Conservation (phyloP, 2,888 invertebrate genomes). For the Patella depressa region DNA sequence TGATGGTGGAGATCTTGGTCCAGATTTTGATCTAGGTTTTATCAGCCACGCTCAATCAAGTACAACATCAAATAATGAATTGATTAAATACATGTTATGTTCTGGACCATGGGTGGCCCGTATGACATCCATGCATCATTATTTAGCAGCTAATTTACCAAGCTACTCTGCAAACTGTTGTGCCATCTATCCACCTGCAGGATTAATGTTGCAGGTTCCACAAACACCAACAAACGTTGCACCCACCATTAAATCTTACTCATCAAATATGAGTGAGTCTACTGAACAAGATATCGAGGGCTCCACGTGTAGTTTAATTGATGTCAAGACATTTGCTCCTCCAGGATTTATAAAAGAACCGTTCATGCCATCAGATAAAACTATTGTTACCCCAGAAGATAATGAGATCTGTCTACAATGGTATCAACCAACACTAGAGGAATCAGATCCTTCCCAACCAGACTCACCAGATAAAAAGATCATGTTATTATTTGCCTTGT, state of each 20-base stretch:
- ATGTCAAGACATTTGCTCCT: slow-evolving; percentile 32
- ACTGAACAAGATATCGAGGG: slow-evolving; percentile 40
- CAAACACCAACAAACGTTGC: slow-evolving; percentile 38
- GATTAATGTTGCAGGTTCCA: slow-evolving; percentile 45
- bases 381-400: slow-evolving; percentile 46
- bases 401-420: slow-evolving; percentile 65
- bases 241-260: slow-evolving; percentile 47
- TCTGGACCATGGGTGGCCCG: slow-evolving; percentile 56
- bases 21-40: slow-evolving; percentile 64
- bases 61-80: slow-evolving; percentile 58
- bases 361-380: slow-evolving; percentile 47
- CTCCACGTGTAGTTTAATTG: slow-evolving; percentile 11
- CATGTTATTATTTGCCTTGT: slow-evolving; percentile 56
- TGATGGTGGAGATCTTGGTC: slow-evolving; percentile 50
- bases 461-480: slow-evolving; percentile 51
- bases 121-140: slow-evolving; percentile 59
- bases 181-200: slow-evolving; percentile 62
- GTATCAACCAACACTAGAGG: slow-evolving; percentile 62
- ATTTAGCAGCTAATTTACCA: slow-evolving; percentile 54
- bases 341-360: slow-evolving; percentile 46
- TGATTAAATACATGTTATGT: slow-evolving; percentile 52
- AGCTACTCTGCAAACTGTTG: slow-evolving; percentile 59
- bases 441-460: slow-evolving; percentile 46
- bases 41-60: slow-evolving; percentile 62
- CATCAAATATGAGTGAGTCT: slow-evolving; percentile 43